Conservation (phyloP, 2,797 vertebrate genomes). For the Parambassis ranga region DNA sequence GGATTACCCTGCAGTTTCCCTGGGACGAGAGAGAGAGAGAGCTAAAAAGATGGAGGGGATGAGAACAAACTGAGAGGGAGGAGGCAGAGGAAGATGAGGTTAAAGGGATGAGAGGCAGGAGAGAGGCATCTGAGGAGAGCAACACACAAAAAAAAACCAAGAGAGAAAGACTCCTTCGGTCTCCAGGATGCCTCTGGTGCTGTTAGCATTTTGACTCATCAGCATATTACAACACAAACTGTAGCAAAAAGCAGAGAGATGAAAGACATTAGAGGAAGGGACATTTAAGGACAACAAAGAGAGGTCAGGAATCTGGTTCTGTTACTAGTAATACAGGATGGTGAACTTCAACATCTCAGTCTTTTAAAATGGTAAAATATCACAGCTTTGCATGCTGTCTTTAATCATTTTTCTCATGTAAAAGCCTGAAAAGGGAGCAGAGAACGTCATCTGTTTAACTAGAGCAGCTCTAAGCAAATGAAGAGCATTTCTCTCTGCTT, state of each 20-base stretch:
- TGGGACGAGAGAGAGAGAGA: neutral
- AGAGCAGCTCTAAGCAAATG: too few relatives aligned
- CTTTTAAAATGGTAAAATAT: too few relatives aligned
- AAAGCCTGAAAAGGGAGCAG: too few relatives aligned
- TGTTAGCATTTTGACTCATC: constrained; percentile 48
- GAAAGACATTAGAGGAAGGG: constrained; percentile 28
- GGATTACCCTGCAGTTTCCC: constrained; percentile 50
- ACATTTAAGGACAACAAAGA: neutral
- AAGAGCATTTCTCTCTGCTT: too few relatives aligned
- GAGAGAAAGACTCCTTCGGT: constrained; percentile 10
- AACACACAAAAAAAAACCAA: constrained; percentile 18
- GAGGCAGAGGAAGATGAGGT: neutral
- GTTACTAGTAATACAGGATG: too few relatives aligned
- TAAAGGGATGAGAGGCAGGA: neutral
- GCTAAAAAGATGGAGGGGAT: neutral
- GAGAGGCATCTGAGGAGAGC: constrained; percentile 33
- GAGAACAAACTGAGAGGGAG: neutral
- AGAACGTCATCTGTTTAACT: too few relatives aligned
- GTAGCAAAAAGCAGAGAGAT: constrained; percentile 38
- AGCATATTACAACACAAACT: constrained; percentile 48
- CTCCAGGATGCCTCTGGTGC: constrained; percentile 29
- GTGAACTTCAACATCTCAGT: too few relatives aligned
- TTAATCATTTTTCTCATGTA: too few relatives aligned
- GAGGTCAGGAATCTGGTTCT: too few relatives aligned
- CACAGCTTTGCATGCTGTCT: too few relatives aligned